These are phyloP conservation scores for Spinibarbus caldwelli DNA, from an alignment of 2,797 vertebrate species.

Conservation along the genomic window DNA sequence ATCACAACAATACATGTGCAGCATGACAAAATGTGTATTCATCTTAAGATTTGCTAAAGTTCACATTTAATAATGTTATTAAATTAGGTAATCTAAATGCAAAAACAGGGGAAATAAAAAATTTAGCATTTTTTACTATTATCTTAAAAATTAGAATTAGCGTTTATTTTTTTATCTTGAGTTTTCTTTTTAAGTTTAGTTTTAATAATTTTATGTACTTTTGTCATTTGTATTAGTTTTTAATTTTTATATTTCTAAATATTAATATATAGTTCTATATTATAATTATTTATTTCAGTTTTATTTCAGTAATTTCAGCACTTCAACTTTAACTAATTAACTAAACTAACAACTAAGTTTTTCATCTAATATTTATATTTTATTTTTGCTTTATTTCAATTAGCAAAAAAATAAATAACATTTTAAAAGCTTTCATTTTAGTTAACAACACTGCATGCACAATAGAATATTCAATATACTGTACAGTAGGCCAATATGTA, in stretches of 20 bases:
- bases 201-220: no score
- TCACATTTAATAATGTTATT: neutral
- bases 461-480: neutral
- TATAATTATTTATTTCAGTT: neutral
- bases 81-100: neutral
- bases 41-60: neutral
- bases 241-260: neutral
- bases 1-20: neutral
- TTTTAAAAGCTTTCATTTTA: neutral
- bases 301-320: neutral
- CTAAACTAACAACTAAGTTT: no score
- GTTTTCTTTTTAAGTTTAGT: no score
- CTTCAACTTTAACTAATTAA: neutral
- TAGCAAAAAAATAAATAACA: neutral
- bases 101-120: neutral
- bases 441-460: neutral
- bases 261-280: neutral
- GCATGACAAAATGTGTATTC: neutral
- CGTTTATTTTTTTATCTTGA: no score
- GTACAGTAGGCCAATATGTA: neutral
- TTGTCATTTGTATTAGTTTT: no score
- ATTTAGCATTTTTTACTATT: neutral
- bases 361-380: neutral
- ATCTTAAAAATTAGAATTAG: neutral
- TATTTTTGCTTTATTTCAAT: neutral